A percentile compares a stretch with the other conserved stretches of the same genome.
Conservation (phyloP, 2,797 vertebrate genomes). For the Alca torda region DNA sequence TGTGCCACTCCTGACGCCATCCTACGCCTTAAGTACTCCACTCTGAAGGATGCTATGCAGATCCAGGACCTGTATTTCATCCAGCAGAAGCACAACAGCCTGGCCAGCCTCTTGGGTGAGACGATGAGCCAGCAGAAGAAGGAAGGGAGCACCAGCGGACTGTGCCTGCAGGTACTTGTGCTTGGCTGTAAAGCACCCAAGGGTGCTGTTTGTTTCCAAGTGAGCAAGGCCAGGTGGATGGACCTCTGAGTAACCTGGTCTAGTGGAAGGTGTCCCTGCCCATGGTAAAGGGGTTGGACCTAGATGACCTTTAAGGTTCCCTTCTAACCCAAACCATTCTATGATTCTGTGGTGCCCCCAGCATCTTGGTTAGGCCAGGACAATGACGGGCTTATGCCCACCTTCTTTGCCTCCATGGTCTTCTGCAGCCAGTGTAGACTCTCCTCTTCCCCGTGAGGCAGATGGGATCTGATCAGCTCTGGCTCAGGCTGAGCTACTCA, state of each 20-base stretch:
- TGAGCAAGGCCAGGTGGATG: too few relatives aligned
- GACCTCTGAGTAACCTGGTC: neutral
- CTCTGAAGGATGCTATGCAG: constrained; percentile 60
- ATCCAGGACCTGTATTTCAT: constrained; percentile 80
- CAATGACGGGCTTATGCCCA: neutral
- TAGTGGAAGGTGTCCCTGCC: neutral
- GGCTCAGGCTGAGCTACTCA: neutral
- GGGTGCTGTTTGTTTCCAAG: neutral
- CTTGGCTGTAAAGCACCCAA: neutral
- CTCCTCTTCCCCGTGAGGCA: neutral
- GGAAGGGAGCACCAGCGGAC: neutral
- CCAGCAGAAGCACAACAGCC: constrained; percentile 77
- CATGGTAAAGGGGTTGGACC: too few relatives aligned
- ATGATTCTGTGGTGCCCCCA: neutral
- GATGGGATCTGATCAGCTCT: neutral
- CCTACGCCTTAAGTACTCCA: constrained; percentile 73
- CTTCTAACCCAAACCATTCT: neutral
- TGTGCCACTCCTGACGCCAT: constrained; percentile 81
- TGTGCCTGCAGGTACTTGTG: constrained; percentile 18
- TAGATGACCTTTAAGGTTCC: neutral
- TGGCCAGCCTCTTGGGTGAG: constrained; percentile 75
- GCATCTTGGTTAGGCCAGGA: neutral
- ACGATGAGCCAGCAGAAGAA: neutral
- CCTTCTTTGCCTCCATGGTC: neutral
- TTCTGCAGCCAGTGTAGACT: neutral